Conservation (phyloP, 2,113 vertebrate species). For the Bos javanicus region DNA sequence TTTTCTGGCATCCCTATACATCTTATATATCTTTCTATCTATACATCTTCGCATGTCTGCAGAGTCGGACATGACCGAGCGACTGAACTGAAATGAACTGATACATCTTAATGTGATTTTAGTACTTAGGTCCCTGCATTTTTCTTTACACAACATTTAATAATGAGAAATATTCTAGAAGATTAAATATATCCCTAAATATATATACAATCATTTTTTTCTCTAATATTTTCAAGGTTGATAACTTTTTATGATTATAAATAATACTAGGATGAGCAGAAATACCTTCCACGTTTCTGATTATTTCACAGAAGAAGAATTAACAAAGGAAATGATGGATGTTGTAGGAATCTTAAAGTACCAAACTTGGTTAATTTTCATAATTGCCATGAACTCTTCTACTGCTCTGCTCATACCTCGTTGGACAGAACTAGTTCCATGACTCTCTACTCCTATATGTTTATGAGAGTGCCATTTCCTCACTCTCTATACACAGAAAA, state of each 20-base stretch:
- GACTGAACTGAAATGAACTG: too few relatives aligned
- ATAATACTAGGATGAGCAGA: background rate
- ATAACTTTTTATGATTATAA: background rate
- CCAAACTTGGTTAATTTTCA: background rate
- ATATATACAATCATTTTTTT: background rate
- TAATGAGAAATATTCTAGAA: background rate
- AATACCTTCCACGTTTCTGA: background rate
- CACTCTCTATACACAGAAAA: background rate
- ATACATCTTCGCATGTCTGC: rapidly evolving
- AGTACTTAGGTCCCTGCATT: background rate
- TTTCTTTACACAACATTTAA: background rate
- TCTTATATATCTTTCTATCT: background rate
- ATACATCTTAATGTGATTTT: slow-evolving; percentile 14
- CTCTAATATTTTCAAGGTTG: background rate
- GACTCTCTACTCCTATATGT: background rate
- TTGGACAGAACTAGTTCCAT: too few relatives aligned
- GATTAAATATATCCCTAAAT: background rate
- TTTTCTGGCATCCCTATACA: background rate
- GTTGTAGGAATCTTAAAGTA: slow-evolving; percentile 17
- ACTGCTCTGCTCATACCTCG: too few relatives aligned
- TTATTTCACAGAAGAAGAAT: background rate
- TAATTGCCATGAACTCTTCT: background rate
- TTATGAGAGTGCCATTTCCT: background rate
- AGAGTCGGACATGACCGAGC: too few relatives aligned
- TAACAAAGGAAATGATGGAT: slow-evolving; percentile 19